Percentiles rank a stretch among this genome's conserved stretches.
These are phyloP conservation scores for Hermaeophaga mercurialis DNA, from an alignment of 2,888 invertebrate species.

Conservation along the genomic window DNA sequence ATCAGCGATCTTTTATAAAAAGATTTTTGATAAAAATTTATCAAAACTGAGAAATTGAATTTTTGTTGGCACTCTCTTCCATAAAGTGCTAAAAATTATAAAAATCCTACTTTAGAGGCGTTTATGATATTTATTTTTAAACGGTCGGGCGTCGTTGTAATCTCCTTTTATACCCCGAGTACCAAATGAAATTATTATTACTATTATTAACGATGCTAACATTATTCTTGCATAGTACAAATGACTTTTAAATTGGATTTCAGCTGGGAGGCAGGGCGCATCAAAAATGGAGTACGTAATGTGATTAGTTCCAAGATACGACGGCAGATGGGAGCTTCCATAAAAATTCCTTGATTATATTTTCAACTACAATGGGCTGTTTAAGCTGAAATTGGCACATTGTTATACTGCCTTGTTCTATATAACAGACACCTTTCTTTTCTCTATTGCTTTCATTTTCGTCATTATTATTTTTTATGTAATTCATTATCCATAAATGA, in stretches of 20 bases:
- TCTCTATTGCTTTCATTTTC: neutral
- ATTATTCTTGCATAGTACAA: constrained; percentile 62
- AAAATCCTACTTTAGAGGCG: constrained; percentile 48
- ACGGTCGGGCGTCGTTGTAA: constrained; percentile 44
- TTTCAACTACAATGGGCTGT: constrained; percentile 54
- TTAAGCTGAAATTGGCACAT: constrained; percentile 56
- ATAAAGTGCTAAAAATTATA: constrained; percentile 50
- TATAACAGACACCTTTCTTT: neutral
- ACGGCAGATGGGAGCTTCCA: constrained; percentile 58
- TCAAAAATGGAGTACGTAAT: constrained; percentile 73
- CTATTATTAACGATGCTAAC: constrained; percentile 59
- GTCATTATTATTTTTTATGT: too few relatives aligned
- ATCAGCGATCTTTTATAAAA: constrained; percentile 24
- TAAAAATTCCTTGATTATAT: constrained; percentile 56
- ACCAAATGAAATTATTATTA: constrained; percentile 59
- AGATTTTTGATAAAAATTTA: constrained; percentile 19
- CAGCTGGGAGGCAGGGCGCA: constrained; percentile 55
- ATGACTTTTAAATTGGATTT: constrained; percentile 73
- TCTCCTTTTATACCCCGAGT: constrained; percentile 52
- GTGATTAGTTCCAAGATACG: constrained; percentile 64
- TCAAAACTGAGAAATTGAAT: constrained; percentile 45
- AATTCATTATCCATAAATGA: too few relatives aligned
- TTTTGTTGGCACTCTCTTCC: constrained; percentile 37
- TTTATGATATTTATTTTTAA: constrained; percentile 50
- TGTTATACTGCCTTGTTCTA: constrained; percentile 40